Evolutionary conservation across 2,113 vertebrate species (phyloP).

Genomic region (Scopus umbretta): DNA sequence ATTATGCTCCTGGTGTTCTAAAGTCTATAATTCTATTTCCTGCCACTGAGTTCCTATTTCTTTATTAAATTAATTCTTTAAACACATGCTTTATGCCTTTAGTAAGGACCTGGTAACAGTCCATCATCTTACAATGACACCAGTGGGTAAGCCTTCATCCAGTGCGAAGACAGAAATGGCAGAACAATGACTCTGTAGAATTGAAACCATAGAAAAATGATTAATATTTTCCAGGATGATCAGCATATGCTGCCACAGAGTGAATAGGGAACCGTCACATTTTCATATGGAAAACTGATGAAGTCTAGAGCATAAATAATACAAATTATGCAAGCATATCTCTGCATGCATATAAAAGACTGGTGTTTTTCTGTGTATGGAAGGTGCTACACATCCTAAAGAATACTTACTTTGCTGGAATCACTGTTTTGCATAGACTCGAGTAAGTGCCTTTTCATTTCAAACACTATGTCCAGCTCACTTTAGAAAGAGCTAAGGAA

Average conservation of each 20-base stretch:
- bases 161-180: neutral
- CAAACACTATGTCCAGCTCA: neutral
- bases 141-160: neutral
- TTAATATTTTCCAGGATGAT: constrained; percentile 22
- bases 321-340: neutral
- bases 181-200: neutral
- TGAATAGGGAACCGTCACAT: neutral
- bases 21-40: constrained; percentile 18
- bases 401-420: neutral
- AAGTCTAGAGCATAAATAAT: constrained; percentile 3
- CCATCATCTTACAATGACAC: neutral
- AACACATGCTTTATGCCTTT: neutral
- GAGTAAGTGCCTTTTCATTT: neutral
- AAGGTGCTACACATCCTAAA: neutral
- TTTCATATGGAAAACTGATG: constrained; percentile 6
- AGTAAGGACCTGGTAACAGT: neutral
- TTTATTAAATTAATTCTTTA: constrained; percentile 40
- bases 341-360: neutral
- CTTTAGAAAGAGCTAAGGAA: neutral
- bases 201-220: neutral
- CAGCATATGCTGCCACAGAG: neutral
- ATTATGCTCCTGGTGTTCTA: constrained; percentile 22
- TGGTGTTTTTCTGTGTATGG: neutral
- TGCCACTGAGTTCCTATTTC: constrained; percentile 13
- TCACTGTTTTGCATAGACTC: neutral